Evolutionary conservation across 2,888 invertebrate genomes (phyloP), one percentile per base, ranked within the genome.

Genomic region (Lasioglossum villosulum): DNA sequence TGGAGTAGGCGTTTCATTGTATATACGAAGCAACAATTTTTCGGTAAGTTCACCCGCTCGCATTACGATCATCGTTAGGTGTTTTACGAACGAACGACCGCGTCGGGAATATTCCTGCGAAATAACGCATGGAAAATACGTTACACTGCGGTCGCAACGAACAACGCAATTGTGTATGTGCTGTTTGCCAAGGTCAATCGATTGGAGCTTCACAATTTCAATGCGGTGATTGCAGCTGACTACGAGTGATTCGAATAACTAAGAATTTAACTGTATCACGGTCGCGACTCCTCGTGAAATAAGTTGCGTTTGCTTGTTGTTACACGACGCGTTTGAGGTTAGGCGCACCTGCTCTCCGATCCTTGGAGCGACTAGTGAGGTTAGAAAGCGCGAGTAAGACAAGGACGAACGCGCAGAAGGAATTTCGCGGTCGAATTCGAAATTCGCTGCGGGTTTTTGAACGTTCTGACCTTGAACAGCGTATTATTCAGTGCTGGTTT

Each of bases 131-230:
- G 19, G 19, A 14, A 19, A 48, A 56, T 39, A n/a, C 45, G 23
- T 0, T n/a, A 39, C 1, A 6, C 6, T n/a, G 27, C 10, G 4
- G 16, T 78, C 23, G 27, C 4, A 5, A 59, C 45, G n/a, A 66
- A 85, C 80, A 80, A 78, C 85, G 86, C 86, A 85, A 39, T 86
- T 76, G n/a, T 56, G 34, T 66, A 10, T 39, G 19, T 52, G 34
- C 39, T 30, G 42, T 48, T 23, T 48, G 48, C 52, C 80, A 80
- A 85, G 85, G 85, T 80, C 85, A 37, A 19, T 37, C 34, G 19
- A 84, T 63, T 48, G 27, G 56, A 70, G 19, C 75, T 59, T 79
- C 30, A 19, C 14, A 14, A 37, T 56, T 70, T 77, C 70, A 74
- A 45, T 77, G 59, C 37, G 59, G 39, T 1, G 10, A 77, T 30